A percentile compares a stretch with the other conserved stretches of the same genome.
phyloP scores from a whole-genome alignment of 2,888 invertebrate species.

The Catocala nupta region DNA sequence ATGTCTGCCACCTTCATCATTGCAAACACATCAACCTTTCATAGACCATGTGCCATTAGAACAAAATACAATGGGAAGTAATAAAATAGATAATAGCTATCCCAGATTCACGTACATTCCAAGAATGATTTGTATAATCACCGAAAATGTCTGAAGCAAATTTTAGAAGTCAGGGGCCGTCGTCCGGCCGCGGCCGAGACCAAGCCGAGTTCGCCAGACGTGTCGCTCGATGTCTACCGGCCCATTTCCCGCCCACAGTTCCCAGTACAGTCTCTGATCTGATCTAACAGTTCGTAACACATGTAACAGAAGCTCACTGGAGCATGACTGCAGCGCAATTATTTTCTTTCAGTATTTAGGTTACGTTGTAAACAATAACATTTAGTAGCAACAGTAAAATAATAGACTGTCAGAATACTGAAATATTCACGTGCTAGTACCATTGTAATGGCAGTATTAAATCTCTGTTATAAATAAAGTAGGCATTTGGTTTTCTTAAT shows the following conservation, averaged over 20 bases:
- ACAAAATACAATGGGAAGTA: too few relatives aligned
- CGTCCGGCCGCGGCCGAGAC: slow-evolving; percentile 17
- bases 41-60: too few relatives aligned
- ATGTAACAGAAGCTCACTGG: slow-evolving; percentile 69
- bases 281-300: slow-evolving; percentile 73
- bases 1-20: too few relatives aligned
- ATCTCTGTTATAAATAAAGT: too few relatives aligned
- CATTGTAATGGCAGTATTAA: too few relatives aligned
- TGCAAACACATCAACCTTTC: too few relatives aligned
- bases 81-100: too few relatives aligned
- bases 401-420: background rate
- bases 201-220: slow-evolving; percentile 36
- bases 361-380: slow-evolving; percentile 64
- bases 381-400: slow-evolving; percentile 16
- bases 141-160: too few relatives aligned
- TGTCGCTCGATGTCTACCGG: slow-evolving; percentile 41
- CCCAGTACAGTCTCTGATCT: slow-evolving; percentile 61
- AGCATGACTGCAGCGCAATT: slow-evolving; percentile 61
- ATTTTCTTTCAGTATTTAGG: slow-evolving; percentile 66
- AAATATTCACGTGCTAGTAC: too few relatives aligned
- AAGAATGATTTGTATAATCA: too few relatives aligned
- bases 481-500: too few relatives aligned
- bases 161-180: slow-evolving; percentile 17
- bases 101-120: too few relatives aligned
- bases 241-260: slow-evolving; percentile 66